Conservation (phyloP, 1,140 invertebrate species). For the Centruroides sculpturatus region DNA sequence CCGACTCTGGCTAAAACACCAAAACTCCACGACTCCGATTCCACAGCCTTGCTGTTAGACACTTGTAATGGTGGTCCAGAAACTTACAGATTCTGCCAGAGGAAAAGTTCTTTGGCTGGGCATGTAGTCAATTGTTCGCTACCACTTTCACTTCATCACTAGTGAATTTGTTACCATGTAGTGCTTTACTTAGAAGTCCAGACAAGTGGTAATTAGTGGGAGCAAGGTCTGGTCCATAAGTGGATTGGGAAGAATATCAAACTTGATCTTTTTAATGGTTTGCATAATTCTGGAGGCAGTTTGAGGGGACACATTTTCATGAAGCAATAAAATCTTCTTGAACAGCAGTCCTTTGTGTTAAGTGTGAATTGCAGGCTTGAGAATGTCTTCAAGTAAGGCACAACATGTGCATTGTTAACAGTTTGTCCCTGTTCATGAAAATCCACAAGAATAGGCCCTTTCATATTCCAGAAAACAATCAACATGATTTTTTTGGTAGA, state of each 20-base stretch:
- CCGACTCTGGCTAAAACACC: too few species aligned
- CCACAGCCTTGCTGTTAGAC: background rate
- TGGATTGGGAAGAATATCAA: background rate
- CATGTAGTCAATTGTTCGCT: background rate
- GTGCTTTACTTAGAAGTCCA: background rate
- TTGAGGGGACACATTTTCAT: background rate
- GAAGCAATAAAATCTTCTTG: background rate
- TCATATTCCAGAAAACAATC: background rate
- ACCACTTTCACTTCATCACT: background rate
- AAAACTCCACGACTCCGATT: too few species aligned
- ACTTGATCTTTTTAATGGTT: background rate
- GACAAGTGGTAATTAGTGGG: background rate
- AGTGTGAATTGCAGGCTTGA: background rate
- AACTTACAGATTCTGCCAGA: background rate
- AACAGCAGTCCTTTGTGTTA: background rate
- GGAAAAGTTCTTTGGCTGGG: background rate
- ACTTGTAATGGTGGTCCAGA: background rate
- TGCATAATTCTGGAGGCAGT: background rate
- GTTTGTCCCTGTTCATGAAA: background rate
- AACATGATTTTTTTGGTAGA: background rate
- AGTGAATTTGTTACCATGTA: background rate
- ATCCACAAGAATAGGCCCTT: background rate
- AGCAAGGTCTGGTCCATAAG: background rate
- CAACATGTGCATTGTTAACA: background rate
- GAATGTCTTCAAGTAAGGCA: background rate